Evolutionary conservation across 2,888 invertebrate genomes (phyloP).

Genomic region (Odontocolon sp.): DNA sequence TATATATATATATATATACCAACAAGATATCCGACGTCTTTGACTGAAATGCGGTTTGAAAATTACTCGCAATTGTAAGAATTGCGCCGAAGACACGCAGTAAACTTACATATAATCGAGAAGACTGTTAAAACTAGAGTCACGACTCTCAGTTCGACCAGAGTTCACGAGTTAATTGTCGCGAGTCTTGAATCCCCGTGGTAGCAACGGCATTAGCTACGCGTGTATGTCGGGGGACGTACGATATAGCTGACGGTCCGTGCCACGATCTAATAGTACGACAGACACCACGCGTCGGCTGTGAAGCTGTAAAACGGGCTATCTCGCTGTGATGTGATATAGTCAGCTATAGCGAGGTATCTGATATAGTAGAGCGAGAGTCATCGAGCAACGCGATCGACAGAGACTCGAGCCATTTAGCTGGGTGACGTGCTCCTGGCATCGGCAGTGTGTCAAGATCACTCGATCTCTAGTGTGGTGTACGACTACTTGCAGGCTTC

Average conservation of each 20-base stretch:
- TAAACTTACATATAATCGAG: background rate
- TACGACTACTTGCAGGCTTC: slow-evolving; percentile 39
- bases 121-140: background rate
- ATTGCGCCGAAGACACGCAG: slow-evolving; percentile 38
- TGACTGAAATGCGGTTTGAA: slow-evolving; percentile 7
- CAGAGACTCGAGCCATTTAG: slow-evolving; percentile 65
- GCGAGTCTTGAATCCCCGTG: slow-evolving; percentile 22
- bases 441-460: slow-evolving; percentile 76
- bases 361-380: no score
- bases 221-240: no score
- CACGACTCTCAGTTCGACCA: slow-evolving; percentile 27
- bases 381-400: slow-evolving; percentile 42
- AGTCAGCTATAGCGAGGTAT: no score
- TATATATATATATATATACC: no score
- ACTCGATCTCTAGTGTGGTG: slow-evolving; percentile 65
- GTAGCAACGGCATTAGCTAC: no score
- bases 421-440: slow-evolving; percentile 68
- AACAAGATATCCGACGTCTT: slow-evolving; percentile 9
- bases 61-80: slow-evolving; percentile 58
- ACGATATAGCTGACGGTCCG: background rate
- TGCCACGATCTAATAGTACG: slow-evolving; percentile 29
- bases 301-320: background rate
- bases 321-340: no score
- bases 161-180: slow-evolving; percentile 50
- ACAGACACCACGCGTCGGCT: background rate